Conservation (phyloP, 2,797 vertebrate genomes). For the Pangasius macronema region DNA sequence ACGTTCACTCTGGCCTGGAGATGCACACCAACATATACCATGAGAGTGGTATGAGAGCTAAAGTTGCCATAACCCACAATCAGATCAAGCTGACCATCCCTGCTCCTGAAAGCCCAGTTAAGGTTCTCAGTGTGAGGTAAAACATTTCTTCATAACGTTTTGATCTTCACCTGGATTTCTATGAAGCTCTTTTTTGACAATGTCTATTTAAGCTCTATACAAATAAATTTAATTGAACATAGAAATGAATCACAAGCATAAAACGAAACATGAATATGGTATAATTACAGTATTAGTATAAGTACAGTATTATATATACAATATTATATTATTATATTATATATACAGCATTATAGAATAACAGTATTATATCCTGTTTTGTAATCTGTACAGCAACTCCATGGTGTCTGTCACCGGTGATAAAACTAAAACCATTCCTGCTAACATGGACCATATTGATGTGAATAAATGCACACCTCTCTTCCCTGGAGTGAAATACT, state of each 20-base stretch:
- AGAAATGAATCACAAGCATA: background rate
- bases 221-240: background rate
- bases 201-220: background rate
- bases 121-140: conserved; percentile 86
- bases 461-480: conserved; percentile 74
- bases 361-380: conserved; percentile 5
- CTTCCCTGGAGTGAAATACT: conserved; percentile 82
- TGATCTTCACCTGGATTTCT: background rate
- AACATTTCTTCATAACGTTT: conserved; percentile 27
- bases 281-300: background rate
- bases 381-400: conserved; percentile 72
- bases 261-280: background rate
- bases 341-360: background rate
- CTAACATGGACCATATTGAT: conserved; percentile 65
- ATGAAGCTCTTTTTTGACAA: background rate
- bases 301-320: background rate
- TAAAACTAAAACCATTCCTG: conserved; percentile 73
- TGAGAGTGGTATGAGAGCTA: conserved; percentile 84
- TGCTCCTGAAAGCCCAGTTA: conserved; percentile 75
- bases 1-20: conserved; percentile 81
- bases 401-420: conserved; percentile 78
- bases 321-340: background rate
- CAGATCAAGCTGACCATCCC: conserved; percentile 85
- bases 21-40: conserved; percentile 89
- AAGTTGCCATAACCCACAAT: conserved; percentile 69